Evolutionary conservation across 2,888 invertebrate genomes (phyloP), one percentile per base, ranked within the genome.

Genomic region (Rhamnusium bicolor): DNA sequence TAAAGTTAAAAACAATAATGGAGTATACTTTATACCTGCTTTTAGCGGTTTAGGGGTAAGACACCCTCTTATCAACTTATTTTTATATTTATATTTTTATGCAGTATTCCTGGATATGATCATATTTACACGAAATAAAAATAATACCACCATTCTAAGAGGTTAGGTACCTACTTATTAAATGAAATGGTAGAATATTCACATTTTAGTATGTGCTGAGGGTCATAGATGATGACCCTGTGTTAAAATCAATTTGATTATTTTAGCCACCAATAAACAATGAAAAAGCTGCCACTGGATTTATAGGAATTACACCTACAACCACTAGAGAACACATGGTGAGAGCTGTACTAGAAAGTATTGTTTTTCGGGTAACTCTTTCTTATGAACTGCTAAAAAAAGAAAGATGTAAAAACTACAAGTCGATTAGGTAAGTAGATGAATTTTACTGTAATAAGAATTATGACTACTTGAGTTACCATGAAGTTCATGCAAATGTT

Each of bases 261-360:
- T 83, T 85, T 8, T 87, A 98, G 96, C 95, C 96, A 0, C 98
- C 98, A 0, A 93, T 97, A 77, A 96, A 96, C 87, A 96, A 98
- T 87, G 92, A 94, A 77, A 90, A 91, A 10, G 97, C 98, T 0
- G 94, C 95, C 0, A 92, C 95, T 0, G 96, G 95, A 16, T 96
- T 98, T 85, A 90, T 97, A 40, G 96, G 96, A 0, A 87, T 93
- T 80, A 92, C 92, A 76, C 91, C 95, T 0, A 93, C 94, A 0
- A 95, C 96, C 0, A 92, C 87, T 0, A 94, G 92, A 79, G 92
- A 92, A n/a, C 96, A 97, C 82, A 86, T 97, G 78, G 92, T 96
- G 1, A 91, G 97, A 29, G 94, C 97, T 0, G 90, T 98, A 61
- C 88, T 98, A 16, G 97, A 98, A 88, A 94, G 96, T 72, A 92